phyloP scores from a whole-genome alignment of 2,888 invertebrate species.

The Gisinianus flammeolus region DNA sequence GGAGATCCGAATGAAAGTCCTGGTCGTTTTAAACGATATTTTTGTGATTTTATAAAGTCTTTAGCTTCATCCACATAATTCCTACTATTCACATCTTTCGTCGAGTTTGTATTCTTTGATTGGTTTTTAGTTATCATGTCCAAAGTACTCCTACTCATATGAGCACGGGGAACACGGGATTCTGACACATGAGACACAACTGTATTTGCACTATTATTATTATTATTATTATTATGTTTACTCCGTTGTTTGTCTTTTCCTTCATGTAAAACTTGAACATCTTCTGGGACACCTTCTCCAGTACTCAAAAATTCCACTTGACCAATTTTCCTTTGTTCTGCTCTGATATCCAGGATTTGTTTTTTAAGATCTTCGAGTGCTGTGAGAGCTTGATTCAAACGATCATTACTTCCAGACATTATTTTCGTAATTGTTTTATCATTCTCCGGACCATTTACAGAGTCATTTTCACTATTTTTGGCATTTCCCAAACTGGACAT shows the following conservation, averaged over 20 bases:
- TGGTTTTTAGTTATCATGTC: neutral
- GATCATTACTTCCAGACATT: conserved; percentile 17
- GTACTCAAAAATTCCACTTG: neutral
- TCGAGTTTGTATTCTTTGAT: neutral
- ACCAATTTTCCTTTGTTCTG: conserved; percentile 30
- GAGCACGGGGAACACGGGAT: neutral
- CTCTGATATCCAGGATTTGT: conserved; percentile 54
- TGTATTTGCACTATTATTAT: neutral
- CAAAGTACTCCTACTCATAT: neutral
- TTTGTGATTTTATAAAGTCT: conserved; percentile 54
- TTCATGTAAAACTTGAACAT: neutral
- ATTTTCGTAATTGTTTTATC: neutral
- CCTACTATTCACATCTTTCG: neutral
- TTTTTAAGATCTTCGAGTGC: conserved; percentile 51
- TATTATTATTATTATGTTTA: neutral
- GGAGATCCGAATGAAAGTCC: conserved; percentile 28
- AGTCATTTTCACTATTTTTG: neutral
- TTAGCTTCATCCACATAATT: conserved; percentile 53
- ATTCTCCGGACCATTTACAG: neutral
- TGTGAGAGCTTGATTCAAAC: conserved; percentile 43
- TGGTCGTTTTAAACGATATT: conserved; percentile 47
- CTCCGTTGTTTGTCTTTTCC: neutral
- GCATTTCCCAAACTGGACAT: conserved; percentile 28
- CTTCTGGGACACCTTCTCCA: neutral
- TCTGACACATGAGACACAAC: neutral